A percentile compares a stretch with the other conserved stretches of the same genome.
Conservation (phyloP, 1,140 invertebrate species). For the Bombus difficillimus region DNA sequence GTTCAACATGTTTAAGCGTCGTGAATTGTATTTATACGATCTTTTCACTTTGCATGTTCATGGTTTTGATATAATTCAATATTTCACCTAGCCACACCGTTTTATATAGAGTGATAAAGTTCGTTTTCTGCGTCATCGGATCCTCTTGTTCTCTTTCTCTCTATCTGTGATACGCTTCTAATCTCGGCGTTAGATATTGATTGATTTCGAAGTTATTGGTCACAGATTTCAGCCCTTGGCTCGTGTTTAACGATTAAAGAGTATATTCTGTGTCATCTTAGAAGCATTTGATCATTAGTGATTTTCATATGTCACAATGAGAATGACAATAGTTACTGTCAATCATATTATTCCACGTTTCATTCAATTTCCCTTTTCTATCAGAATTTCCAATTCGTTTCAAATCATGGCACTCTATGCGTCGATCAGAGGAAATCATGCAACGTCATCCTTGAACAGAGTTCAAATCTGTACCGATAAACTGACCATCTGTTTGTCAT, state of each 20-base stretch:
- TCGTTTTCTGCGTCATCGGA: conserved; percentile 18
- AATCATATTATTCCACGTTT: not conserved
- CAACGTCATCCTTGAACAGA: conserved; percentile 1
- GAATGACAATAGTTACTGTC: not conserved
- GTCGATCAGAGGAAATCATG: not conserved
- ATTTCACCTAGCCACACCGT: conserved; percentile 33
- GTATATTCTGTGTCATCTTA: not conserved
- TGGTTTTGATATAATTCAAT: conserved; percentile 64
- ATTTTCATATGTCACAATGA: not conserved
- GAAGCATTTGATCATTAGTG: conserved; percentile 8
- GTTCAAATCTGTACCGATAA: conserved; percentile 51
- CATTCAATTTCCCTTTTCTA: not conserved
- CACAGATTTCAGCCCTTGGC: conserved; percentile 46
- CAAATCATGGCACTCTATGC: not conserved
- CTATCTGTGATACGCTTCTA: conserved; percentile 41
- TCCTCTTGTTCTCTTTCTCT: conserved; percentile 21
- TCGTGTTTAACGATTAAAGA: not conserved
- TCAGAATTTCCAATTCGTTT: not conserved
- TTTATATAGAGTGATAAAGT: conserved; percentile 31
- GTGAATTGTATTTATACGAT: conserved; percentile 70
- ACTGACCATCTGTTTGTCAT: conserved; percentile 37
- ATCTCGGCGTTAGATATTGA: conserved; percentile 22
- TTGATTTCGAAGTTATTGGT: conserved; percentile 41
- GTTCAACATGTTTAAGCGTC: conserved; percentile 65
- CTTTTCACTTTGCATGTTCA: conserved; percentile 71